Percentiles rank a stretch among this genome's conserved stretches.
These are phyloP conservation scores for Drosophila acutilabella DNA, from an alignment of 2,888 invertebrate genomes.

Conservation along the genomic window DNA sequence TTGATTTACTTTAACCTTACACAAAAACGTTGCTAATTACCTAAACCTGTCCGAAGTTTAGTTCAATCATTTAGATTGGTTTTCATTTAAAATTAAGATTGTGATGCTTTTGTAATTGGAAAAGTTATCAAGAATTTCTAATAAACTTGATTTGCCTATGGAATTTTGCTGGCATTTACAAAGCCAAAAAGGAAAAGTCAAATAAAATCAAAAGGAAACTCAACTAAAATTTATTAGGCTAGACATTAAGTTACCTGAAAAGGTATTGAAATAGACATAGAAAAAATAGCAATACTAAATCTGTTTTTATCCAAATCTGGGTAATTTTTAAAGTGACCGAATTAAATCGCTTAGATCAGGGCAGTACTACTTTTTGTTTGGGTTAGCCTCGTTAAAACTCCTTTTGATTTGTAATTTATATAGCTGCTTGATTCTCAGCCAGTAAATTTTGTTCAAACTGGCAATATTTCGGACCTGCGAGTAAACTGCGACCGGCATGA, in stretches of 20 bases:
- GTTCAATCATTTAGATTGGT: background rate
- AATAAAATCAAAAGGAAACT: too few relatives aligned
- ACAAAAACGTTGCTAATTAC: background rate
- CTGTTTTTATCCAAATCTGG: too few relatives aligned
- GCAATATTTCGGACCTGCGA: background rate
- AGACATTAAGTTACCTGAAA: too few relatives aligned
- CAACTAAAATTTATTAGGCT: too few relatives aligned
- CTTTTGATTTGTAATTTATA: constrained; percentile 7
- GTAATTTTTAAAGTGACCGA: background rate
- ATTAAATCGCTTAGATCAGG: background rate
- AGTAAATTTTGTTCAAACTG: background rate
- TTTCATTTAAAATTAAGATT: background rate
- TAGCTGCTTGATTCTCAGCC: constrained; percentile 9
- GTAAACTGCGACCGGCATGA: constrained; percentile 8
- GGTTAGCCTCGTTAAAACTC: background rate
- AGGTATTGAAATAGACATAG: too few relatives aligned
- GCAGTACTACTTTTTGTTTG: background rate
- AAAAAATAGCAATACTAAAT: too few relatives aligned
- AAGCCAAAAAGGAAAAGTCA: too few relatives aligned
- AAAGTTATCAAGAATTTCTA: background rate
- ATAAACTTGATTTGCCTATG: background rate
- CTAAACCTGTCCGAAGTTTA: background rate
- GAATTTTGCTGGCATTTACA: too few relatives aligned
- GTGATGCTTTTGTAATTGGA: background rate
- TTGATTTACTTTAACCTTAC: constrained; percentile 7